Evolutionary conservation across 2,888 invertebrate genomes (phyloP).

Genomic region (Lepidonotus clava): DNA sequence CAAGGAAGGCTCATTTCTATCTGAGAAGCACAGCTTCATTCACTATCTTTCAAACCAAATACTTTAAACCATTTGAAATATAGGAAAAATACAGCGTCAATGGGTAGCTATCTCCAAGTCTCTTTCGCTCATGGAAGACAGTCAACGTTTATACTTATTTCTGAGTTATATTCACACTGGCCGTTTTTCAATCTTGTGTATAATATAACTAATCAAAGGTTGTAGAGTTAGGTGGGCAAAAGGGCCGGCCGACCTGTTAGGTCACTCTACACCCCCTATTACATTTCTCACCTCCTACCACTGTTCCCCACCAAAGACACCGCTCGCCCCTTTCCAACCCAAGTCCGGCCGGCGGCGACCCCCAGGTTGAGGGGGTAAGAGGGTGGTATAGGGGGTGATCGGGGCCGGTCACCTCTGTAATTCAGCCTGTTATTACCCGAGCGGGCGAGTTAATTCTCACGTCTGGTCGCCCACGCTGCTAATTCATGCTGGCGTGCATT

Average conservation of each 20-base stretch:
- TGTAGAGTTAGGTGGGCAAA: too few species aligned
- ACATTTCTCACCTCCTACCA: neutral
- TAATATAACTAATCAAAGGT: too few species aligned
- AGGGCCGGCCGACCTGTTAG: constrained; percentile 6
- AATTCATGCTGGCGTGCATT: constrained; percentile 34
- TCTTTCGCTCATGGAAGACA: too few species aligned
- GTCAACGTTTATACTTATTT: too few species aligned
- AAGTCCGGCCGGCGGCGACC: too few species aligned
- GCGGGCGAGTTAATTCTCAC: constrained; percentile 16
- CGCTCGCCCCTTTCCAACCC: neutral
- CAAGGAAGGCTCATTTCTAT: too few species aligned
- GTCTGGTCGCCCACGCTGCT: neutral
- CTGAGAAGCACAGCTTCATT: too few species aligned
- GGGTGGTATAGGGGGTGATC: neutral
- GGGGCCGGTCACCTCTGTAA: neutral
- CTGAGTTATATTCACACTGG: neutral
- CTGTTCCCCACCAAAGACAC: neutral
- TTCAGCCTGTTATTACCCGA: constrained; percentile 9
- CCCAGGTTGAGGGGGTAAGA: neutral
- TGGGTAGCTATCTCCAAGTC: too few species aligned
- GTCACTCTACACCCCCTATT: neutral
- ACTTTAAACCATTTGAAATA: too few species aligned
- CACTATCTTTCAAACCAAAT: too few species aligned
- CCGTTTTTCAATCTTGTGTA: neutral
- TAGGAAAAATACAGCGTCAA: too few species aligned